Evolutionary conservation across 2,113 vertebrate species (phyloP), one percentile per base, ranked within the genome.

Genomic region (Dasyurus viverrinus): DNA sequence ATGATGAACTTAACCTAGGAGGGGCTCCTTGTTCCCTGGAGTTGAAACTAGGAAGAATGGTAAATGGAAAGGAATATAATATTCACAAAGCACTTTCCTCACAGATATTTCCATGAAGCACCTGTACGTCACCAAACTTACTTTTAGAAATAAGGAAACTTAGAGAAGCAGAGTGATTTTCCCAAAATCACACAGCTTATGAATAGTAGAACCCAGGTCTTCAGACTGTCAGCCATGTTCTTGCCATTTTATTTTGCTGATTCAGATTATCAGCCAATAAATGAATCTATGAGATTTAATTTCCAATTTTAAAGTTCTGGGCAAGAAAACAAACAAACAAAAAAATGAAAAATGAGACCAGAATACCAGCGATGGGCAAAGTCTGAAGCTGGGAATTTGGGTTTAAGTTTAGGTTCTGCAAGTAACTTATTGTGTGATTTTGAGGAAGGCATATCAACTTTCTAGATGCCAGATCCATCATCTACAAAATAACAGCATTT

Each of bases 271-370:
- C 27, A 68, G 30, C 0, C 57, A 68, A 68, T 14, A 68, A 68
- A 36, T 68, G 27, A 68, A 68, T 52, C 53, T 23, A 0, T 3
- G 1, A 2, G 50, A 36, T 19, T 42, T 53, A n/a, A 48, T 19
- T 57, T 27, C 54, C 22, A 5, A 8, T n/a, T 92, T 54, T 11
- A 47, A 12, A 12, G 10, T 68, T 68, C 10, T 68, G 26, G 53
- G 0, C 2, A 1, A 52, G 9, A 68, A 8, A 14, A 9, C 2
- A 55, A 0, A 50, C 8, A 50, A 42, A 1, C 10, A 25, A 55
- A 8, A n/a, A 50, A 50, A 50, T 7, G 8, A 46, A 5, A 8
- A 68, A 36, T 57, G 27, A 68, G 57, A 11, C 30, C 3, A 14
- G 57, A 68, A 54, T 2, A 30, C 42, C 48, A 24, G 53, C 57